A percentile compares a stretch with the other conserved stretches of the same genome.
Conservation (phyloP, 1,140 invertebrate species). For the Pygmarrhopalites habei region DNA sequence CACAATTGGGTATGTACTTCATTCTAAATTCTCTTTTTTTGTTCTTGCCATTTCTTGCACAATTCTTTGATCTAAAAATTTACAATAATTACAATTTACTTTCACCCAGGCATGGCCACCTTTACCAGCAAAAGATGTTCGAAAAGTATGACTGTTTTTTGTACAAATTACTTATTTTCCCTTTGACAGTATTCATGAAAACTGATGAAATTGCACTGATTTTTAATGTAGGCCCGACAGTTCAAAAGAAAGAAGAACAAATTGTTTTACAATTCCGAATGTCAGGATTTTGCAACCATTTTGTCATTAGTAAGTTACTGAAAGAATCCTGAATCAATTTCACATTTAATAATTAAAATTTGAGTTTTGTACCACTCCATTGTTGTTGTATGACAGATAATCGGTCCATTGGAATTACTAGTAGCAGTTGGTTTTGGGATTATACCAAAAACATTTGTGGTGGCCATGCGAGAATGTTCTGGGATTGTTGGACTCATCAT, state of each 20-base stretch:
- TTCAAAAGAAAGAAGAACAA: constrained; percentile 1
- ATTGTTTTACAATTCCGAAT: background rate
- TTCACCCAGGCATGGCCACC: constrained; percentile 11
- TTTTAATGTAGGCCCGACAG: background rate
- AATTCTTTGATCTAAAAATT: no score
- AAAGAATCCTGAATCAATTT: background rate
- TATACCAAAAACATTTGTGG: constrained; percentile 8
- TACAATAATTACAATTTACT: no score
- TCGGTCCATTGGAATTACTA: constrained; percentile 3
- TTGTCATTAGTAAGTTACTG: background rate
- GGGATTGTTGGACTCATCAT: background rate
- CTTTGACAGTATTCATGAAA: background rate
- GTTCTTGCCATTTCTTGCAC: no score
- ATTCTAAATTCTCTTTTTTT: no score
- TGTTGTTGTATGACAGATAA: background rate
- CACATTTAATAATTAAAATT: background rate
- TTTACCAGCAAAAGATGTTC: constrained; percentile 2
- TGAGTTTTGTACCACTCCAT: background rate
- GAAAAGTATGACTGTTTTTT: background rate
- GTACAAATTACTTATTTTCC: background rate
- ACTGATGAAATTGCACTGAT: background rate
- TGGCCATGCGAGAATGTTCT: constrained; percentile 6
- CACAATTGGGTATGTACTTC: no score
- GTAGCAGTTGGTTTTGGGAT: background rate
- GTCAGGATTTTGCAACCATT: constrained; percentile 3